Evolutionary conservation across 2,113 vertebrate species (phyloP), one percentile per base, ranked within the genome.

Genomic region (Scytalopus superciliaris): DNA sequence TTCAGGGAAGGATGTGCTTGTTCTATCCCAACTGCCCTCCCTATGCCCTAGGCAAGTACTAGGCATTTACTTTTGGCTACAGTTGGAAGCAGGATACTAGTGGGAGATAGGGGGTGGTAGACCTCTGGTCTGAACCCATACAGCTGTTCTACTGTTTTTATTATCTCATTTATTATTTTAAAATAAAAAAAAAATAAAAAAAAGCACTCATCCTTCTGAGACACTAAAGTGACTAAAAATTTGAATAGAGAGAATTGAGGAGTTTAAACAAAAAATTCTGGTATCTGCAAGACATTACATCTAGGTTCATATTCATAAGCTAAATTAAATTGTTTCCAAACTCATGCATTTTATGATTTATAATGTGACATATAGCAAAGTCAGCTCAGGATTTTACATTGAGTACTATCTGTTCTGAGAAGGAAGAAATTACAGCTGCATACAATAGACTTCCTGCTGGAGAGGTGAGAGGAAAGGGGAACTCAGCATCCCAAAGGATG

Each of bases 361-460:
- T 66, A 63, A 80, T 13, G 31, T 56, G 45, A 86, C 80, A 78
- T 35, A 59, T 1, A 40, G 78, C 69, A 75, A 91, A 82, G 33
- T 79, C 62, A 87, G 52, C 35, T 78, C 39, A 87, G 35, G 42
- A 90, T 68, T 81, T 93, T 77, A 60, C 67, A 76, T 37, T 22
- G 18, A 53, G 21, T 33, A 37, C 37, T 93, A 44, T 70, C 59
- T 50, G 33, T 78, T 88, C 68, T 67, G 64, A 89, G 59, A 84
- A 88, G 95, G 90, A 96, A 94, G 68, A 92, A 63, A 89, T 92
- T 87, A 94, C 87, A 90, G 47, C 68, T 37, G 59, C 25, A 86
- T 50, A 94, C 94, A 95, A 96, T 92, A 78, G 95, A 90, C 47
- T 96, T 96, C 94, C 95, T 94, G 68, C 55, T 44, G 60, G 27